Conservation (phyloP, 1,140 invertebrate genomes). For the Oreohelix idahoensis region DNA sequence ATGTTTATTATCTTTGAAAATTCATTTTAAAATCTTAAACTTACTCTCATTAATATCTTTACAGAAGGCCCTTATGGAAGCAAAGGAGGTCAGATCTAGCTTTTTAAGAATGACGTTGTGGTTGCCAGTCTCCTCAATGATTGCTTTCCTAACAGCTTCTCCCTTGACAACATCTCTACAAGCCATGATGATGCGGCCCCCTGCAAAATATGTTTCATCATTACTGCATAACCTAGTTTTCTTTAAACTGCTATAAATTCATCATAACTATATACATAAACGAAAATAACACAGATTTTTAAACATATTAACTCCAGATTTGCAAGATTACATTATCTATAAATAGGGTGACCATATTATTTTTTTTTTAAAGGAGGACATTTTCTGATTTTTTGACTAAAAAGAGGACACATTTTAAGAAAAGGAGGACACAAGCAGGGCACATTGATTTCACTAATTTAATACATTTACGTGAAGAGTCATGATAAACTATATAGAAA, state of each 20-base stretch:
- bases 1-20: not conserved
- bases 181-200: constrained; percentile 75
- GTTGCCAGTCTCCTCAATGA: constrained; percentile 70
- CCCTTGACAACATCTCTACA: constrained; percentile 77
- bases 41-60: constrained; percentile 72
- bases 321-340: too few relatives aligned
- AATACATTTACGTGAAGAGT: too few relatives aligned
- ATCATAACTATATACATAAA: not conserved
- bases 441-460: too few relatives aligned
- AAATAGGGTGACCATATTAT: too few relatives aligned
- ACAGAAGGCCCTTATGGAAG: constrained; percentile 66
- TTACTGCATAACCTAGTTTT: not conserved
- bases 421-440: too few relatives aligned
- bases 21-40: constrained; percentile 9
- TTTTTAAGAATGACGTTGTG: constrained; percentile 79
- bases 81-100: constrained; percentile 68
- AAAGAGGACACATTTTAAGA: too few relatives aligned
- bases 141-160: constrained; percentile 77
- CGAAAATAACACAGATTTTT: not conserved
- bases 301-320: not conserved
- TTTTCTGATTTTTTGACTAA: too few relatives aligned
- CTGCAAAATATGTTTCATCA: constrained; percentile 40
- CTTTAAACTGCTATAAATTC: not conserved
- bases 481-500: too few relatives aligned
- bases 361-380: too few relatives aligned